These are phyloP conservation scores for Spicauda simplicius DNA, from an alignment of 2,888 invertebrate species.

Conservation along the genomic window DNA sequence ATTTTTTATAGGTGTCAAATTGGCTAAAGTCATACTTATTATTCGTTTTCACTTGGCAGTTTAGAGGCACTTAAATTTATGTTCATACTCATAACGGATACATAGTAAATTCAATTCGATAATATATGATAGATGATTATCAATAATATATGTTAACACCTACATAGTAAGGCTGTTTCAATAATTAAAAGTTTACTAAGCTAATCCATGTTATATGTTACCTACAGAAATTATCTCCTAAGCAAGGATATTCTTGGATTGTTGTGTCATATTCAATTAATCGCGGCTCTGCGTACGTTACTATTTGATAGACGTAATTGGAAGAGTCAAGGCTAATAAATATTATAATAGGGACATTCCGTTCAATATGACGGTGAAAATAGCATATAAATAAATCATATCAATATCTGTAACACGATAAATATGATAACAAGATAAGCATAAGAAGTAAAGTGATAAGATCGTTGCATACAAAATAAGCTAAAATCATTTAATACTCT, in stretches of 20 bases:
- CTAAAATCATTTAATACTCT: neutral
- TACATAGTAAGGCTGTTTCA: too few species aligned
- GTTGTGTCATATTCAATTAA: slow-evolving; percentile 31
- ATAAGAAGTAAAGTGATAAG: slow-evolving; percentile 1
- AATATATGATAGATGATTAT: too few species aligned
- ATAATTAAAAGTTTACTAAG: too few species aligned
- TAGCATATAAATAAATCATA: slow-evolving; percentile 1
- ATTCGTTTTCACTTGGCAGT: too few species aligned
- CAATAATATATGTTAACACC: too few species aligned
- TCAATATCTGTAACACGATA: slow-evolving; percentile 11
- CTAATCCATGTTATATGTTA: neutral
- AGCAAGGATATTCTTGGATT: slow-evolving; percentile 27
- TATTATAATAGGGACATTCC: neutral
- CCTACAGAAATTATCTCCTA: neutral
- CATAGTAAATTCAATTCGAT: too few species aligned
- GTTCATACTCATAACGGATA: too few species aligned
- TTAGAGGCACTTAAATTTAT: too few species aligned
- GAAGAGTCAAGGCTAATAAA: slow-evolving; percentile 7
- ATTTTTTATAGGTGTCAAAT: too few species aligned
- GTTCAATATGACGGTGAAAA: neutral
- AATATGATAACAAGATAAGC: slow-evolving; percentile 21
- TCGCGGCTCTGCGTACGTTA: slow-evolving; percentile 16
- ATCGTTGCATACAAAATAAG: neutral
- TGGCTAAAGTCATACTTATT: too few species aligned
- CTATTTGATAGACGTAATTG: slow-evolving; percentile 29